Percentiles rank a stretch among this genome's conserved stretches.
These are phyloP conservation scores for Azorinus chamasolen DNA, from an alignment of 2,888 invertebrate species.

Conservation along the genomic window DNA sequence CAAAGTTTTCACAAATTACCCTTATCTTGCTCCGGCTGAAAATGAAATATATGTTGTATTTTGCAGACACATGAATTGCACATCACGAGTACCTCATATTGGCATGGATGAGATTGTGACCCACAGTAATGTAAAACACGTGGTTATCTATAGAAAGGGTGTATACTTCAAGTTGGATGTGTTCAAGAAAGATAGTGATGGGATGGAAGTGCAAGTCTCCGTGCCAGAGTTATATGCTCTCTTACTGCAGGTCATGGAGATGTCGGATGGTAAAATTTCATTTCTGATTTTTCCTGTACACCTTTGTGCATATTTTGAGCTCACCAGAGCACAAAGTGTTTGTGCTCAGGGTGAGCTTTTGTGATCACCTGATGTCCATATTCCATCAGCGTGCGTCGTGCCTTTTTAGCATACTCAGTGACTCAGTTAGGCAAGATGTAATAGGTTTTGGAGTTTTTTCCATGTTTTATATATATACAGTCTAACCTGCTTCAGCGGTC, in stretches of 20 bases:
- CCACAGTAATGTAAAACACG: slow-evolving; percentile 68
- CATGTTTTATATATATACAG: no score
- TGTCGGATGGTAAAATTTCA: slow-evolving; percentile 72
- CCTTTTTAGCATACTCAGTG: no score
- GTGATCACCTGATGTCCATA: neutral
- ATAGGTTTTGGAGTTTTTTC: no score
- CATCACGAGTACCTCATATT: slow-evolving; percentile 71
- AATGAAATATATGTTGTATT: neutral
- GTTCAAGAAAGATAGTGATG: slow-evolving; percentile 66
- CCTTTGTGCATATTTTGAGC: no score
- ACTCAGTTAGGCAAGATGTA: no score
- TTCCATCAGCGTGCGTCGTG: no score
- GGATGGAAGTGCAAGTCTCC: slow-evolving; percentile 67
- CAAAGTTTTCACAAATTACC: no score
- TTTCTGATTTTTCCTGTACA: neutral
- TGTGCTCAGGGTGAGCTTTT: no score
- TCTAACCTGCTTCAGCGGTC: no score
- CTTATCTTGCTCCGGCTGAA: no score
- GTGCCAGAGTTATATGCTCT: slow-evolving; percentile 67
- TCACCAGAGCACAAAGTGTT: no score
- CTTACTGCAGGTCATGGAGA: slow-evolving; percentile 62
- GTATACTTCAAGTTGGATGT: slow-evolving; percentile 73
- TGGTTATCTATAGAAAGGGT: slow-evolving; percentile 77
- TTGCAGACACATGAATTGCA: slow-evolving; percentile 70
- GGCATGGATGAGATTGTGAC: slow-evolving; percentile 69